phyloP scores from a whole-genome alignment of 2,888 invertebrate genomes.

The Seira ritae region DNA sequence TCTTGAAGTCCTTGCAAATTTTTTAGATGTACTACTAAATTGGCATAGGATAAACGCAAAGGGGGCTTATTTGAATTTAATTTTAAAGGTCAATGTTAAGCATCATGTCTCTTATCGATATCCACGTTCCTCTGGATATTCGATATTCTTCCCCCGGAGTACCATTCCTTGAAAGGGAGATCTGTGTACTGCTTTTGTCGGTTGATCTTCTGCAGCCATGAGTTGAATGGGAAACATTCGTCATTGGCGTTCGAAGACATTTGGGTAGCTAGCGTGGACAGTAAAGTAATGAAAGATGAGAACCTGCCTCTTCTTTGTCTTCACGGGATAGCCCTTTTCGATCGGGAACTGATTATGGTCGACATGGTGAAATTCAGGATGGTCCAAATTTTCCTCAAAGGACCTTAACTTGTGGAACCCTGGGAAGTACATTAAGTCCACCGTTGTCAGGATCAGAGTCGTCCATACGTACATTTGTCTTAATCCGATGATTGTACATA shows the following conservation, averaged over 20 bases:
- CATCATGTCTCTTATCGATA: constrained; percentile 74
- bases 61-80: no score
- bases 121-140: constrained; percentile 75
- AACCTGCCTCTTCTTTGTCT: constrained; percentile 79
- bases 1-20: no score
- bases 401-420: constrained; percentile 80
- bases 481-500: no score
- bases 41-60: no score
- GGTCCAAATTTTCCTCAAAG: constrained; percentile 77
- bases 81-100: constrained; percentile 12
- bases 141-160: constrained; percentile 78
- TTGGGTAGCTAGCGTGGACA: constrained; percentile 80
- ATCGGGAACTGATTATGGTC: constrained; percentile 77
- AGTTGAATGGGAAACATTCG: constrained; percentile 79
- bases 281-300: constrained; percentile 80
- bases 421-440: constrained; percentile 79
- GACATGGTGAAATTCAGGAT: constrained; percentile 74
- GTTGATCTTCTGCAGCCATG: constrained; percentile 79
- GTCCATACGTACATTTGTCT: constrained; percentile 79
- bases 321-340: constrained; percentile 78
- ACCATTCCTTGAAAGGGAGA: constrained; percentile 79
- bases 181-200: constrained; percentile 76
- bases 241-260: constrained; percentile 77
- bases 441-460: constrained; percentile 80
- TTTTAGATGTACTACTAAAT: no score